Evolutionary conservation across 2,888 invertebrate species (phyloP).

Genomic region (Furcula furcula): DNA sequence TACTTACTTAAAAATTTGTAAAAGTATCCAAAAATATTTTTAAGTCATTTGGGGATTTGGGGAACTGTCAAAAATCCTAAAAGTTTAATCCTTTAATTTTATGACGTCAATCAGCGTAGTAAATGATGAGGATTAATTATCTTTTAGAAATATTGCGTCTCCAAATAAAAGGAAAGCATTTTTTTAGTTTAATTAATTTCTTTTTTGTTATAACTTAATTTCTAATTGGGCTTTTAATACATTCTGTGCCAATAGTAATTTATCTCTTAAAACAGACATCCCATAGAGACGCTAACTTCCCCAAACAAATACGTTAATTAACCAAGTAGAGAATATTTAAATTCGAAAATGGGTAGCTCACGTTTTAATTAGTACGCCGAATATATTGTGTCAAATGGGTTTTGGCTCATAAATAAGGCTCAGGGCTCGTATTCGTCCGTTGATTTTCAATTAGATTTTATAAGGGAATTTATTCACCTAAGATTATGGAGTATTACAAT

Average conservation of each 20-base stretch:
- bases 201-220: conserved; percentile 13
- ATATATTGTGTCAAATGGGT: conserved; percentile 26
- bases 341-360: conserved; percentile 25
- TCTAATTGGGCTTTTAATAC: no score
- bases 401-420: conserved; percentile 27
- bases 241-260: no score
- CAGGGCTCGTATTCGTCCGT: conserved; percentile 8
- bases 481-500: no score
- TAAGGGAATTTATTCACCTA: neutral
- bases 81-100: no score
- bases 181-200: conserved; percentile 5
- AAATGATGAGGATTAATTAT: no score
- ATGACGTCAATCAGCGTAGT: no score
- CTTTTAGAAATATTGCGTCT: no score
- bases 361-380: conserved; percentile 28
- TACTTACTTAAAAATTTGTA: no score
- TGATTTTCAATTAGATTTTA: conserved; percentile 15
- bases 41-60: no score
- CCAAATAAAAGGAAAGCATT: no score
- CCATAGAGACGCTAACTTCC: conserved; percentile 23
- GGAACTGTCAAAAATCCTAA: no score
- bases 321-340: conserved; percentile 26
- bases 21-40: no score
- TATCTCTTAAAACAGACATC: conserved; percentile 11
- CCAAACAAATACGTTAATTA: conserved; percentile 32